phyloP scores from a whole-genome alignment of 2,113 vertebrate species.

The Lepus europaeus region DNA sequence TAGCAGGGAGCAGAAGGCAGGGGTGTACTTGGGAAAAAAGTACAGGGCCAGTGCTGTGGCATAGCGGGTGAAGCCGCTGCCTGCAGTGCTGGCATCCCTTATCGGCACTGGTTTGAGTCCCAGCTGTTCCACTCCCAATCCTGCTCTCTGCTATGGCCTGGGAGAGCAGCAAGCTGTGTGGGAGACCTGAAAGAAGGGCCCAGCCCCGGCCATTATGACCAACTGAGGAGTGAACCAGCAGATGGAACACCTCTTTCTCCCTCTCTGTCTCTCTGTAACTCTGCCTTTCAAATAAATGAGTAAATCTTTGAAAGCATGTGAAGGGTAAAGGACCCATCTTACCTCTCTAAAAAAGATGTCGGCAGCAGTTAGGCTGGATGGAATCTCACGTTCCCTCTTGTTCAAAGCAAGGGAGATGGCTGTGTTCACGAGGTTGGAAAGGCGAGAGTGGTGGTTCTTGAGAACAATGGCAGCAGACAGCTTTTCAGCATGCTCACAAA shows the following conservation, averaged over 20 bases:
- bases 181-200: too few relatives aligned
- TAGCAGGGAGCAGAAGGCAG: background rate
- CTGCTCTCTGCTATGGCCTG: too few relatives aligned
- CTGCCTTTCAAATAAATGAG: too few relatives aligned
- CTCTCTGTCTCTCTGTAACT: too few relatives aligned
- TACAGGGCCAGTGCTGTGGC: background rate
- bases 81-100: too few relatives aligned
- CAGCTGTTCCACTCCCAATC: too few relatives aligned
- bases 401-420: constrained; percentile 90
- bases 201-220: too few relatives aligned
- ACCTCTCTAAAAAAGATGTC: constrained; percentile 99
- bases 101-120: too few relatives aligned
- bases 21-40: background rate
- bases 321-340: background rate
- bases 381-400: constrained; percentile 88
- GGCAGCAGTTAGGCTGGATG: constrained; percentile 92
- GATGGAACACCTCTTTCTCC: too few relatives aligned
- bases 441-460: constrained; percentile 95
- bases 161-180: too few relatives aligned
- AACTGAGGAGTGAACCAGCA: too few relatives aligned
- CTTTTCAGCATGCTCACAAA: constrained; percentile 97
- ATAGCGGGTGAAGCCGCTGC: background rate
- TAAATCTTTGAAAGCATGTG: background rate
- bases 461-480: constrained; percentile 93
- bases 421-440: constrained; percentile 92